Evolutionary conservation across 2,888 invertebrate genomes (phyloP).

Genomic region (Apodemia hepburni): DNA sequence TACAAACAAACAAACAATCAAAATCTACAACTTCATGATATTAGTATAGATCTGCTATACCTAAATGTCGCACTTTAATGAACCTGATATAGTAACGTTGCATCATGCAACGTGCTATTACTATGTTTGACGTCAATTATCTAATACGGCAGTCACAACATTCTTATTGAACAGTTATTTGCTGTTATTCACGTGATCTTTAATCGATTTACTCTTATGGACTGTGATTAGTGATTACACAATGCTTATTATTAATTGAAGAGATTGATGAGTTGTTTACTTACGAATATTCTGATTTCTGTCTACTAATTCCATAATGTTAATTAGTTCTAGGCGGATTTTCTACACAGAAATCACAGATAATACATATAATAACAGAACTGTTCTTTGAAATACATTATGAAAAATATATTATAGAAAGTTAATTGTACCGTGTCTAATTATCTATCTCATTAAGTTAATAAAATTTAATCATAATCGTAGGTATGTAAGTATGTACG

Average conservation of each 20-base stretch:
- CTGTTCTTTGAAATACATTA: too few relatives aligned
- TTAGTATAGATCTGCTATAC: neutral
- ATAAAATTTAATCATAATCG: too few relatives aligned
- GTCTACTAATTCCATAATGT: neutral
- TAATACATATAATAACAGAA: too few relatives aligned
- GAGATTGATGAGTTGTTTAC: neutral
- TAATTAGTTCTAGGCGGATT: too few relatives aligned
- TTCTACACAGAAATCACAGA: too few relatives aligned
- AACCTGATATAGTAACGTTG: neutral
- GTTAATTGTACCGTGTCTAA: too few relatives aligned
- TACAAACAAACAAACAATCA: too few relatives aligned
- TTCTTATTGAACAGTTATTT: conserved; percentile 10
- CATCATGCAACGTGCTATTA: neutral
- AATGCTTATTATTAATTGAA: neutral
- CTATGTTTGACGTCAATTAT: conserved; percentile 11
- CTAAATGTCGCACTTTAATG: neutral
- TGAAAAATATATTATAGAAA: too few relatives aligned
- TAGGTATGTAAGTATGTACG: too few relatives aligned
- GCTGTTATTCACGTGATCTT: conserved; percentile 8
- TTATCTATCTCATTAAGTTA: too few relatives aligned
- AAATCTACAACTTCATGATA: too few relatives aligned
- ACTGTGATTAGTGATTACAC: neutral
- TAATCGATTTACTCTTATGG: neutral
- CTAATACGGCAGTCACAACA: conserved; percentile 15
- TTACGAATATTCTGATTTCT: neutral